A percentile compares a stretch with the other conserved stretches of the same genome.
Evolutionary conservation across 2,113 vertebrate species (phyloP).

Genomic region (Phrynosoma platyrhinos): DNA sequence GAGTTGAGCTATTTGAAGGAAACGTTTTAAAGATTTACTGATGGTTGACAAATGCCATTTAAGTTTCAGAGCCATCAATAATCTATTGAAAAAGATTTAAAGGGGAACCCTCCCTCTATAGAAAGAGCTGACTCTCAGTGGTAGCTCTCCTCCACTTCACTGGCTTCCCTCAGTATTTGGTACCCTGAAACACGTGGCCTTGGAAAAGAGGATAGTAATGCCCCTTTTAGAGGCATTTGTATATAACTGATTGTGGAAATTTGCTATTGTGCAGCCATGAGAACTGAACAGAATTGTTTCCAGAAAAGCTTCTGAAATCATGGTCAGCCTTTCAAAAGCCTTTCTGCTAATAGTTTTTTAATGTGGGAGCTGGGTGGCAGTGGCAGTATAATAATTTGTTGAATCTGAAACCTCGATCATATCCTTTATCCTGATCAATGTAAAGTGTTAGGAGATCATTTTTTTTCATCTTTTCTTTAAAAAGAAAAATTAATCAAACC

Average conservation of each 20-base stretch:
- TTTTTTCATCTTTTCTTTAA: background rate
- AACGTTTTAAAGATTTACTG: conserved; percentile 81
- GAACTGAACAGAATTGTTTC: conserved; percentile 72
- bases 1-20: conserved; percentile 77
- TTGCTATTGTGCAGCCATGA: conserved; percentile 75
- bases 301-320: conserved; percentile 67
- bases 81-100: conserved; percentile 78
- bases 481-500: background rate
- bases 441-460: background rate
- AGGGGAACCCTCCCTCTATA: conserved; percentile 75
- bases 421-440: background rate
- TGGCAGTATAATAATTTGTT: conserved; percentile 57
- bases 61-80: conserved; percentile 81
- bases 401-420: conserved; percentile 48
- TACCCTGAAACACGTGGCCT: conserved; percentile 74
- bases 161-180: conserved; percentile 60
- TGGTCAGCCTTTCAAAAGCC: conserved; percentile 59
- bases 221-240: conserved; percentile 58
- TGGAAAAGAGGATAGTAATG: conserved; percentile 63
- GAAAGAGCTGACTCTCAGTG: conserved; percentile 61
- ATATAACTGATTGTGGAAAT: conserved; percentile 71
- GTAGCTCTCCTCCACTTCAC: conserved; percentile 64
- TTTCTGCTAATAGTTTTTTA: conserved; percentile 75
- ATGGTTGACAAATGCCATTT: conserved; percentile 83
- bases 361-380: conserved; percentile 63